These are phyloP conservation scores for Aphelenchoides avenae DNA, from an alignment of 1,140 invertebrate genomes.

Conservation along the genomic window DNA sequence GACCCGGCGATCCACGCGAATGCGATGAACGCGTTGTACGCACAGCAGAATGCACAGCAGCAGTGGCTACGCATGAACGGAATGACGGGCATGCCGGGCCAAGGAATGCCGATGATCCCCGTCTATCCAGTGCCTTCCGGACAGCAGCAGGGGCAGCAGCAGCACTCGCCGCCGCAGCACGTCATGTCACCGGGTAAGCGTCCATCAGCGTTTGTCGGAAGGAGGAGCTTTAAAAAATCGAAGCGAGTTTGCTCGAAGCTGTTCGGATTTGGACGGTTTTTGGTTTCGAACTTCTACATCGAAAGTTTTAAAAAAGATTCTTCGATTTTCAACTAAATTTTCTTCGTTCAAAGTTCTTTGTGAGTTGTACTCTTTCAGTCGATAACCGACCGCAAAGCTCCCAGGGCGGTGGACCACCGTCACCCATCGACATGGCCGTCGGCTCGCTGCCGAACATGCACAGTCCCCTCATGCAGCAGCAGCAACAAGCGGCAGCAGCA, in stretches of 20 bases:
- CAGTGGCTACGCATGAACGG: conserved; percentile 1
- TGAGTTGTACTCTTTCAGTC: conserved; percentile 1
- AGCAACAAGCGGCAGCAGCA: conserved; percentile 23
- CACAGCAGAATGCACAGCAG: conserved; percentile 7
- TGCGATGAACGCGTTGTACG: conserved; percentile 22
- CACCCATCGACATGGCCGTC: conserved; percentile 22
- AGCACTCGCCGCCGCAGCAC: background rate
- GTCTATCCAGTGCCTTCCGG: background rate
- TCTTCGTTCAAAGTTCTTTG: too few relatives aligned
- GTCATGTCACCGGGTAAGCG: background rate
- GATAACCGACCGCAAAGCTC: too few relatives aligned
- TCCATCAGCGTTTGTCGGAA: too few relatives aligned
- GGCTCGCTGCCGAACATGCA: conserved; percentile 32
- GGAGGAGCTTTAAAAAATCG: too few relatives aligned
- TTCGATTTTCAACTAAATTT: too few relatives aligned
- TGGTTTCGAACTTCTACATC: too few relatives aligned
- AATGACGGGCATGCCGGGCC: conserved; percentile 11
- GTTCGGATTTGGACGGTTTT: too few relatives aligned
- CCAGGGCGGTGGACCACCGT: background rate
- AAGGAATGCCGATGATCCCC: too few relatives aligned
- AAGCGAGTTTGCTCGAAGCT: too few relatives aligned
- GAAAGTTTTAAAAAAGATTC: too few relatives aligned
- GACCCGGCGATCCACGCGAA: conserved; percentile 49
- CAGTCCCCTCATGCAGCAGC: conserved; percentile 15
- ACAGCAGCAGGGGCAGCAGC: conserved; percentile 12